Percentiles rank a stretch among this genome's conserved stretches.
Conservation (phyloP, 2,888 invertebrate genomes). For the Ormyrus nitidulus region DNA sequence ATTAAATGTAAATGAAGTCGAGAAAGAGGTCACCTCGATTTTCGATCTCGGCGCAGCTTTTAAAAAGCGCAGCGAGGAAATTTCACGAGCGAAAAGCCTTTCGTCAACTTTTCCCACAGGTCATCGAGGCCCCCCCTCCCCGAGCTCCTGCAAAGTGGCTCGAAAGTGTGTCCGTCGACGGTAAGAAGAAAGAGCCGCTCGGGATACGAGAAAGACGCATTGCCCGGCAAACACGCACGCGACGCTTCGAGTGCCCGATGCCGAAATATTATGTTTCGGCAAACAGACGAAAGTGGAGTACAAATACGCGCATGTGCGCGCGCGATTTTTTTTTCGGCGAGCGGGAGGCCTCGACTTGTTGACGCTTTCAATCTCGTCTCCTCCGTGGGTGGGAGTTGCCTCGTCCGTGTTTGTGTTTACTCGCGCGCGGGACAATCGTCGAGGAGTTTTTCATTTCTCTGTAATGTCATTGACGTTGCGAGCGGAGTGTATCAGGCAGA, state of each 20-base stretch:
- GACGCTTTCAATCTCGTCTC: slow-evolving; percentile 69
- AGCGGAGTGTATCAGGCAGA: neutral
- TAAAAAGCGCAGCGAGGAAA: too few relatives aligned
- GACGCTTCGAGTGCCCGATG: slow-evolving; percentile 57
- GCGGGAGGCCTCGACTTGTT: slow-evolving; percentile 62
- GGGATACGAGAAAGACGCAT: slow-evolving; percentile 58
- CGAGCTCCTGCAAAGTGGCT: neutral
- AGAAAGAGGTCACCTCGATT: too few relatives aligned
- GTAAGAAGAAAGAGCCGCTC: slow-evolving; percentile 8
- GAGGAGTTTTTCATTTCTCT: too few relatives aligned
- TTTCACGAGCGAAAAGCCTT: too few relatives aligned
- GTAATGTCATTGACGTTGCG: neutral
- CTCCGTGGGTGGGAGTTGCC: neutral
- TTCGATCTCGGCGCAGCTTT: too few relatives aligned
- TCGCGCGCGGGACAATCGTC: too few relatives aligned
- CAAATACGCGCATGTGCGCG: slow-evolving; percentile 66
- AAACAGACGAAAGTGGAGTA: slow-evolving; percentile 73
- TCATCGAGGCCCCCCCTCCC: too few relatives aligned
- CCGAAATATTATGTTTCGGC: slow-evolving; percentile 73
- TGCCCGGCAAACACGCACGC: slow-evolving; percentile 64
- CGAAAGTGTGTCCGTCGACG: neutral
- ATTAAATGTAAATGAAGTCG: too few relatives aligned
- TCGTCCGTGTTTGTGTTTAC: too few relatives aligned
- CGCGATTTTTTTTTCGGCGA: slow-evolving; percentile 66
- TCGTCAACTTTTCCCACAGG: too few relatives aligned